Conservation (phyloP, 2,797 vertebrate genomes). For the Sebastiscus tertius region DNA sequence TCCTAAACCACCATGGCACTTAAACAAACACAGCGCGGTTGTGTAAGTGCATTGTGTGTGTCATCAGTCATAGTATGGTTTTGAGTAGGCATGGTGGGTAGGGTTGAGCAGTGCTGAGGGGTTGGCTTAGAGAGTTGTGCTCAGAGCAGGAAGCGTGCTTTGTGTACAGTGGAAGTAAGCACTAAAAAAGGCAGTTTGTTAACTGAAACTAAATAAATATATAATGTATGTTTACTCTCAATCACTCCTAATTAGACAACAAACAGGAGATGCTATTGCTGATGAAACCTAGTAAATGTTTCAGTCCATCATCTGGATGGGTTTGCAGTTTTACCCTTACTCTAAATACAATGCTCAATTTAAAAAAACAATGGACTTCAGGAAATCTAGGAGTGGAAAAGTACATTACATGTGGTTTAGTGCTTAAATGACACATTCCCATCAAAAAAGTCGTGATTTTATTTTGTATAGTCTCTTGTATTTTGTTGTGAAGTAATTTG, state of each 20-base stretch:
- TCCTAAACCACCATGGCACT: conserved; percentile 40
- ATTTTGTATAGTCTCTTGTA: background rate
- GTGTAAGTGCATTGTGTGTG: conserved; percentile 2
- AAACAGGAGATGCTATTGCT: background rate
- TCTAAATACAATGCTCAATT: background rate
- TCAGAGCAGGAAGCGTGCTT: conserved; percentile 79
- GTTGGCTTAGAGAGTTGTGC: conserved; percentile 60
- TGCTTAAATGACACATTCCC: background rate
- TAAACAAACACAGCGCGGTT: background rate
- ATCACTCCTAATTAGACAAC: background rate
- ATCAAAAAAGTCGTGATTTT: background rate
- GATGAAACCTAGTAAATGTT: background rate
- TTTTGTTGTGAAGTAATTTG: background rate
- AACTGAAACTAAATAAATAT: background rate
- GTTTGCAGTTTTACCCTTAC: background rate
- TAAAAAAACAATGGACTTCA: too few relatives aligned
- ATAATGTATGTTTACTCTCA: background rate
- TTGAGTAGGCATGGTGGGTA: conserved; percentile 14
- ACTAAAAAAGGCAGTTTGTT: conserved; percentile 16
- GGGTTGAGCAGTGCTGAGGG: conserved; percentile 25
- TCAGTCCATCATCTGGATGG: background rate
- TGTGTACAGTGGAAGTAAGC: conserved; percentile 45
- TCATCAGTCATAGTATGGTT: background rate
- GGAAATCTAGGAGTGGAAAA: background rate
- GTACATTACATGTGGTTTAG: background rate